Evolutionary conservation across 2,797 vertebrate genomes (phyloP), one percentile per base, ranked within the genome.

Genomic region (Mus spretus): DNA sequence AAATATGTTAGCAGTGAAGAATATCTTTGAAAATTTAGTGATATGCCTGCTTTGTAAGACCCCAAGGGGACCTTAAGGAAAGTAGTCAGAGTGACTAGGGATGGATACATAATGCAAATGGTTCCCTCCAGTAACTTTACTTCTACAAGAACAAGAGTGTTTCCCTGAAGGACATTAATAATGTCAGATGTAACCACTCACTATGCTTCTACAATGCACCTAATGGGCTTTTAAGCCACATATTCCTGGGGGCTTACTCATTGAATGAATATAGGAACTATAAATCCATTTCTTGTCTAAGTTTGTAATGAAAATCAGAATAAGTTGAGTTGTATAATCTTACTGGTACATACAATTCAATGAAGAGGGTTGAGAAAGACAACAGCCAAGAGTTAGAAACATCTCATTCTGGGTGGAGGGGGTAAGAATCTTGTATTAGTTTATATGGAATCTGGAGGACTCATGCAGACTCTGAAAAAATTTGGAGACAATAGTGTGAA

Each of bases 61-160:
- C 87, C 91, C 96, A 94, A 92, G 81, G 90, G 95, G 91, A 91
- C 81, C 44, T 98, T 89, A 96, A 83, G 91, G 94, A 97, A 88
- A 92, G 86, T 96, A 96, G 96, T 97, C 86, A 96, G 91, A 89
- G 79, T 96, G 96, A 97, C n/a, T 70, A 96, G 84, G 63, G 89
- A 95, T 84, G 47, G 74, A 83, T 89, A 78, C 44, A 82, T 57
- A 97, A 97, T 88, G 91, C 77, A 88, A 97, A 96, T 83, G 96
- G 86, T 95, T 98, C 90, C 96, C 96, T 96, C 89, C 94, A 97
- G 96, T 72, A 97, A n/a, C 78, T 89, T 84, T 14, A 96, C 87
- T 97, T 96, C 87, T 74, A 82, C 26, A 89, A 93, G 94, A 97
- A 96, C 83, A 90, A 78, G 61, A 84, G 47, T 20, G 90, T 91